Conservation (phyloP, 2,888 invertebrate species). For the Sabatieria punctata region DNA sequence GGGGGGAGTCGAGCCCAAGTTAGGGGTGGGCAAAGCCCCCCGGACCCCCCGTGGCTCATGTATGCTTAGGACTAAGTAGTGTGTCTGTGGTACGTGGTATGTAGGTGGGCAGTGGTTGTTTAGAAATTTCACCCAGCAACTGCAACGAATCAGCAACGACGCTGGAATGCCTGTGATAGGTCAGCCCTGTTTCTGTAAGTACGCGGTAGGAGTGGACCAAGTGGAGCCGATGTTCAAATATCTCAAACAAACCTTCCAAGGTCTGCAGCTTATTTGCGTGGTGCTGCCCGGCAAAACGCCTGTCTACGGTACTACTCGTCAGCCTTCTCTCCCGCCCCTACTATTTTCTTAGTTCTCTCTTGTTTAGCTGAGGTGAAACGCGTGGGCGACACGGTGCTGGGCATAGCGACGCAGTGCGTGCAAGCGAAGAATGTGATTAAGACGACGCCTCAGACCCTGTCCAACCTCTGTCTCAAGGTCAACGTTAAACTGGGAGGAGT, state of each 20-base stretch:
- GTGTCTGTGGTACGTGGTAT: too few species aligned
- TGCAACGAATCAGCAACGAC: slow-evolving; percentile 97
- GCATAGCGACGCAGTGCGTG: slow-evolving; percentile 99
- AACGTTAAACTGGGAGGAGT: slow-evolving; percentile 99
- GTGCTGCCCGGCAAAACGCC: slow-evolving; percentile 63
- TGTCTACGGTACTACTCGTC: slow-evolving; percentile 21
- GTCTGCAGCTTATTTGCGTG: slow-evolving; percentile 87
- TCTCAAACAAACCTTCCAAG: slow-evolving; percentile 84
- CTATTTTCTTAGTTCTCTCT: neutral
- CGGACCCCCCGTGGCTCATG: too few species aligned
- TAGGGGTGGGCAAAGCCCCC: too few species aligned
- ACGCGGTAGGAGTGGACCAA: slow-evolving; percentile 97
- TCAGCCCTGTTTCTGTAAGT: slow-evolving; percentile 81
- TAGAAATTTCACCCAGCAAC: slow-evolving; percentile 82
- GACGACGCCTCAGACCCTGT: slow-evolving; percentile 95
- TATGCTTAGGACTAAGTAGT: too few species aligned
- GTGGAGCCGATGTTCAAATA: slow-evolving; percentile 99
- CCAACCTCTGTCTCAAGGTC: slow-evolving; percentile 96
- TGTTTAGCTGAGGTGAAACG: slow-evolving; percentile 83
- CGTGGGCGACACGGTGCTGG: slow-evolving; percentile 94
- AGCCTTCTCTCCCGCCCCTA: too few species aligned
- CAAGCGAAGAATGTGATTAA: slow-evolving; percentile 99
- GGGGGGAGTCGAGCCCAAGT: too few species aligned
- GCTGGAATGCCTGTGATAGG: slow-evolving; percentile 97
- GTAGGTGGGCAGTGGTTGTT: too few species aligned